Conservation (phyloP, 2,888 invertebrate genomes). For the Herminia tarsipennalis region DNA sequence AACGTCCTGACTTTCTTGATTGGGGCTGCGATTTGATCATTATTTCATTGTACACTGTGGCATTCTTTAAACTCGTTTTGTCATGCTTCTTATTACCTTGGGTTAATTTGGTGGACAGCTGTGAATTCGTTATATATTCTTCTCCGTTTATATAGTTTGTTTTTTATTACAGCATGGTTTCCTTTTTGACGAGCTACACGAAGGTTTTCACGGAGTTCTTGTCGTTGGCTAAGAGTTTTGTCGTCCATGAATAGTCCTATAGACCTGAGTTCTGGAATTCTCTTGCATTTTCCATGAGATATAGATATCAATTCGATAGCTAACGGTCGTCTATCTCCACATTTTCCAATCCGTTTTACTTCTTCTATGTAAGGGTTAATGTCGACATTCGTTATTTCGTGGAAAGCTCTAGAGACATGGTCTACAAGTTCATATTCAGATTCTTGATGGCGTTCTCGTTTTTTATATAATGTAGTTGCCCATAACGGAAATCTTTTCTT, state of each 20-base stretch:
- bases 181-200: not conserved
- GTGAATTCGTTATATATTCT: not conserved
- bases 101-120: not conserved
- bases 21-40: not conserved
- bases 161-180: too few species aligned
- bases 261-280: not conserved
- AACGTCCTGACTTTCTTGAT: not conserved
- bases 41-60: not conserved
- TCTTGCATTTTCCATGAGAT: not conserved
- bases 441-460: constrained; percentile 8
- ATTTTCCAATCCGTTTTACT: constrained; percentile 3
- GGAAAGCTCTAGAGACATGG: constrained; percentile 1
- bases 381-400: too few species aligned
- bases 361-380: constrained; percentile 10
- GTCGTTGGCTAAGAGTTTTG: too few species aligned
- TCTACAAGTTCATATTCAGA: constrained; percentile 9
- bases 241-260: not conserved
- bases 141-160: not conserved
- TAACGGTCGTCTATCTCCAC: constrained; percentile 10
- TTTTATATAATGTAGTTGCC: too few species aligned
- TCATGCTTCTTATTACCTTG: not conserved
- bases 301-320: constrained; percentile 8
- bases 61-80: not conserved
- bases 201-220: not conserved
- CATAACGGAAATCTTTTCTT: not conserved